A percentile compares a stretch with the other conserved stretches of the same genome.
phyloP scores from a whole-genome alignment of 92 coral and sea anemone species.

The Epizoanthus scotinus region DNA sequence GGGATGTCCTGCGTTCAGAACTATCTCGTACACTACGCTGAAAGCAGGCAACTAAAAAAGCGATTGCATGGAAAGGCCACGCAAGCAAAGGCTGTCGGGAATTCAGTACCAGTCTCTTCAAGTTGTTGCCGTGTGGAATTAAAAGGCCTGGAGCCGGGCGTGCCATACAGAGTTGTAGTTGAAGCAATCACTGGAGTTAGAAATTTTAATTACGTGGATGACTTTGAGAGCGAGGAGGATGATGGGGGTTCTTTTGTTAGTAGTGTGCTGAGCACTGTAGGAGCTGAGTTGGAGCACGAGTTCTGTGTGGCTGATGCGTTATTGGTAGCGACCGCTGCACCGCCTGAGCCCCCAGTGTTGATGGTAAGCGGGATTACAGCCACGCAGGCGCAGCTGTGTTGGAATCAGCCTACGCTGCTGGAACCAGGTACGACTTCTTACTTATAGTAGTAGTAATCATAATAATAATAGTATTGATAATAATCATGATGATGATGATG shows the following conservation, averaged over 20 bases:
- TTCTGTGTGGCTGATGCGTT: conserved; percentile 62
- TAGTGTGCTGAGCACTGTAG: conserved; percentile 39
- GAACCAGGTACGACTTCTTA: conserved; percentile 46
- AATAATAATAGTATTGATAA: too few species aligned
- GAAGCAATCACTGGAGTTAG: conserved; percentile 58
- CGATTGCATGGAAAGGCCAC: conserved; percentile 50
- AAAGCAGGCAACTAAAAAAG: conserved; percentile 56
- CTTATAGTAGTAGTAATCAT: too few species aligned
- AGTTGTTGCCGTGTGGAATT: conserved; percentile 40
- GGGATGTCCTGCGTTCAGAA: conserved; percentile 55
- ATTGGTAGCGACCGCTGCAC: conserved; percentile 63
- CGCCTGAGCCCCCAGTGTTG: conserved; percentile 71
- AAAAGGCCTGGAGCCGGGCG: conserved; percentile 74
- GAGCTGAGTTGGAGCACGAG: conserved; percentile 41
- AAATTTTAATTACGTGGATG: conserved; percentile 51
- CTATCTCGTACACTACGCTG: conserved; percentile 63
- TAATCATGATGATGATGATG: too few species aligned
- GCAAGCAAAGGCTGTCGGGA: conserved; percentile 41
- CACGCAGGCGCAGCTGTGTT: conserved; percentile 64
- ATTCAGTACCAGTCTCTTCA: conserved; percentile 39
- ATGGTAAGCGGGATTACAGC: conserved; percentile 64
- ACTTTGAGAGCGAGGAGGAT: conserved; percentile 55
- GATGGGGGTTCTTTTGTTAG: conserved; percentile 44
- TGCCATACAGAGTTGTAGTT: conserved; percentile 58
- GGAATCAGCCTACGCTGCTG: conserved; percentile 67